Base-by-base conservation (phyloP, 2,113 vertebrate genomes). In the Burhinus bistriatus region DNA sequence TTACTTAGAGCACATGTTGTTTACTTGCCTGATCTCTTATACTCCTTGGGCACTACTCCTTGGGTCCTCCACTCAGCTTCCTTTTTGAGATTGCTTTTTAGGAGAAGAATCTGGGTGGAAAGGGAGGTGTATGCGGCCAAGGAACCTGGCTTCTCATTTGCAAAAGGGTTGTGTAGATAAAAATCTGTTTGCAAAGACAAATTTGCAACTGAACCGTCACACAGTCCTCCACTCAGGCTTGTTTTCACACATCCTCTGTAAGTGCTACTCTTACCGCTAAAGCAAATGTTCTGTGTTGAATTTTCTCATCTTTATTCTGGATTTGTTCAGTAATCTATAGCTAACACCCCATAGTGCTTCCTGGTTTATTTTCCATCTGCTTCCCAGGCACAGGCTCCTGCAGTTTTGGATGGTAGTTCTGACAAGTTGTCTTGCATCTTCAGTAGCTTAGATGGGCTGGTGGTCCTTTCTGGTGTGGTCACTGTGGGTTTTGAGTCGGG, bases 231-330 rank as follows among this genome's bases (percentile, higher is more conserved):
- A 13, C 71, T 93, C 17, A 32, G 82, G 44, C 70, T 89, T 91
- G 54, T 87, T 89, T 94, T 87, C 78, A 61, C 21, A 40, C 30
- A 40, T 78, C 62, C 66, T 89, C 88, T 95, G 73, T 93, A 90
- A 93, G 90, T 80, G 49, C 45, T 54, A 69, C 58, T 73, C 42
- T 96, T 87, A 65, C 72, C 92, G 62, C 78, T 90, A 79, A 65
- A 92, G 87, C 58, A 93, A 81, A 88, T 88, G 62, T 49, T 93
- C 27, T 61, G 30, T 79, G 66, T 91, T 91, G 84, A 64, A 64
- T 94, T 93, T 91, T 96, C 81, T 95, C 81, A 69, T 94, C 73
- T 91, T 65, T 44, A 76, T 82, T 92, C 83, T 90, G 25, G 78
- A 12, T 83, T 89, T 93, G 89, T 57, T 38, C 58, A 29, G 57